Base-by-base conservation (phyloP, 2,888 invertebrate species). In the Drosophila putrida region DNA sequence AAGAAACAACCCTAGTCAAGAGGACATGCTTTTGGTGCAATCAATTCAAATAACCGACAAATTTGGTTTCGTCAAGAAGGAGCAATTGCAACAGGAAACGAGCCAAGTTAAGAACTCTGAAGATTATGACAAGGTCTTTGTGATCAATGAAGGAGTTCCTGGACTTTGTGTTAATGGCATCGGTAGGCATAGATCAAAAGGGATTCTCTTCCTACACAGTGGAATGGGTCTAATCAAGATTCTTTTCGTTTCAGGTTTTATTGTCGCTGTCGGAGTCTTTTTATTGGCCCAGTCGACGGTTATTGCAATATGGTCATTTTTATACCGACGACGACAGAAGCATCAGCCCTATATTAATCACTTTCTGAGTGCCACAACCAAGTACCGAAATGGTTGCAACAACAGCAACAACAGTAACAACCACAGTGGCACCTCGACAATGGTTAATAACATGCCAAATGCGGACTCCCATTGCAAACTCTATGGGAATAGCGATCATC, bases 31-130 rank as follows among this genome's bases (percentile, higher is more conserved):
- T 20, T 94, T 98, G 69, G 97, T 97, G 33, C 97, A 97, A 92
- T 96, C 97, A 65, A 97, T 98, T 90, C 97, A 97, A 93, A 98
- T 98, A 91, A 97, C 97, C 36, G 98, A 98, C 93, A 97, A 97
- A 92, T 98, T 97, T 92, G 97, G 96, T 39, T 97, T 97, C 93
- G 96, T 96, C 88, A 95, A 95, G 89, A 94, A 94, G 84, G 90
- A 91, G 67, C 79, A 81, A 50, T 94, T 49, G 25, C 60, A 64
- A 4, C 64, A 68, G 31, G 47, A 62, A 11, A 15, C 58, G 94
- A 71, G 44, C 9, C 55, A 44, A 35, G 31, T 49, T 6, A 73
- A 94, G 95, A 64, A 94, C 93, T 49, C 60, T 31, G 53, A 71
- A 10, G 39, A 20, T 8, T 66, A 58, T 43, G 92, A 95, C 95